Evolutionary conservation across 2,113 vertebrate species (phyloP).

Genomic region (Falcunculus frontatus): DNA sequence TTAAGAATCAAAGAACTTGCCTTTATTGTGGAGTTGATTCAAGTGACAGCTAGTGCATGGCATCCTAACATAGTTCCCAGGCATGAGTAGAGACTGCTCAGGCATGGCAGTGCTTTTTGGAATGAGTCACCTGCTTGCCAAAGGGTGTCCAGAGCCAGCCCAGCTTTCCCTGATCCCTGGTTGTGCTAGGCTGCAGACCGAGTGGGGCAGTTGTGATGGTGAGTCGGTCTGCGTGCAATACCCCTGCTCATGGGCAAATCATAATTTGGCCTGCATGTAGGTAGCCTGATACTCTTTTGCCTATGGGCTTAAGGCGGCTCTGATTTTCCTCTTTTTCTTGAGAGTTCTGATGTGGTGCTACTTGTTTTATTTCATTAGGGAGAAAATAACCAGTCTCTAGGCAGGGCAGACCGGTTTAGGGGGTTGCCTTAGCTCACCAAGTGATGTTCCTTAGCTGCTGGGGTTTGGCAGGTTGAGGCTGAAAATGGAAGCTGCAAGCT

Average conservation of each 20-base stretch:
- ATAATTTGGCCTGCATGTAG: fast-evolving
- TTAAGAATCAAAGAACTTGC: not conserved
- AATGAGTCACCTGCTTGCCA: not conserved
- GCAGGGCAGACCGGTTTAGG: not conserved
- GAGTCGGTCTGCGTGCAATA: fast-evolving
- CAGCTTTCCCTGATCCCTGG: not conserved
- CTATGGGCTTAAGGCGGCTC: not conserved
- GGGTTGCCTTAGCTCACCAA: not conserved
- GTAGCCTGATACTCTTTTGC: not conserved
- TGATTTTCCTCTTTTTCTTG: not conserved
- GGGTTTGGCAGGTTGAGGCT: not conserved
- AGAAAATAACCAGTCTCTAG: not conserved
- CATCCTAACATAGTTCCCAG: not conserved
- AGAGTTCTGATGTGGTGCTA: not conserved
- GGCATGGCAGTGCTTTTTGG: not conserved
- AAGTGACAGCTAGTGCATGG: not conserved
- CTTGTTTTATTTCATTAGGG: not conserved
- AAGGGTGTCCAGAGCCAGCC: not conserved
- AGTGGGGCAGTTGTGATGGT: not conserved
- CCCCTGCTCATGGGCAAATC: not conserved
- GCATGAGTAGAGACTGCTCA: not conserved
- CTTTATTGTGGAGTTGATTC: not conserved
- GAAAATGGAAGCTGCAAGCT: not conserved
- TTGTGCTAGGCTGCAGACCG: not conserved
- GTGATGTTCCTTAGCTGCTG: not conserved